phyloP scores from a whole-genome alignment of 2,113 vertebrate genomes.

The Noturus placidus region DNA sequence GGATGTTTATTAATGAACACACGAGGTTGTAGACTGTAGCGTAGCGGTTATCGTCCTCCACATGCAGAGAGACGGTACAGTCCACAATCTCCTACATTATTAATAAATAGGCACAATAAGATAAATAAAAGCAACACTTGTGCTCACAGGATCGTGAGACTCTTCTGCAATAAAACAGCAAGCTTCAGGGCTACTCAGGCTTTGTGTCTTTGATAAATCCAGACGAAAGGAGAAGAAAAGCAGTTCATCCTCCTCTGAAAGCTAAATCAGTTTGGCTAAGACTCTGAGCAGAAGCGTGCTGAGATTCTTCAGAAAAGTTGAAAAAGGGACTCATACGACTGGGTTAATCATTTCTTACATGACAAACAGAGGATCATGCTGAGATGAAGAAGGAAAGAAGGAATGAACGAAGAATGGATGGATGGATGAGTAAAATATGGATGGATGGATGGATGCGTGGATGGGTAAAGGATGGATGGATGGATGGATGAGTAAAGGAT shows the following conservation, averaged over 20 bases:
- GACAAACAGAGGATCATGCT: background rate
- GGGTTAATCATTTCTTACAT: background rate
- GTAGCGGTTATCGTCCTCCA: background rate
- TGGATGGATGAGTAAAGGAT: too few species aligned
- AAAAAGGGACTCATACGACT: background rate
- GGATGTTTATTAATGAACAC: background rate
- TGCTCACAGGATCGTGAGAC: background rate
- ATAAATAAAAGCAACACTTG: background rate
- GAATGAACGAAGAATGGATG: too few species aligned
- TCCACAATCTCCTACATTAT: too few species aligned
- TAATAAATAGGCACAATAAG: background rate
- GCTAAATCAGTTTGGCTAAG: constrained; percentile 1
- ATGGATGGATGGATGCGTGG: too few species aligned
- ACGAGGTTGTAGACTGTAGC: background rate
- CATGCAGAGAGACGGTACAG: background rate
- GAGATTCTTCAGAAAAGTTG: background rate
- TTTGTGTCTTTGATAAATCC: constrained; percentile 42
- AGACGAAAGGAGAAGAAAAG: constrained; percentile 43
- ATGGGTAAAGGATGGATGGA: too few species aligned
- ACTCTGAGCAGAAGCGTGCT: background rate
- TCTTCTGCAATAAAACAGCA: constrained; percentile 12
- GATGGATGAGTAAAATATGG: too few species aligned
- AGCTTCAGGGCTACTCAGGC: background rate
- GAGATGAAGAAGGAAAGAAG: background rate
- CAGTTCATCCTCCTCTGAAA: constrained; percentile 25